Base-by-base conservation (phyloP, 2,888 invertebrate genomes). In the Drosophila kuntzei region DNA sequence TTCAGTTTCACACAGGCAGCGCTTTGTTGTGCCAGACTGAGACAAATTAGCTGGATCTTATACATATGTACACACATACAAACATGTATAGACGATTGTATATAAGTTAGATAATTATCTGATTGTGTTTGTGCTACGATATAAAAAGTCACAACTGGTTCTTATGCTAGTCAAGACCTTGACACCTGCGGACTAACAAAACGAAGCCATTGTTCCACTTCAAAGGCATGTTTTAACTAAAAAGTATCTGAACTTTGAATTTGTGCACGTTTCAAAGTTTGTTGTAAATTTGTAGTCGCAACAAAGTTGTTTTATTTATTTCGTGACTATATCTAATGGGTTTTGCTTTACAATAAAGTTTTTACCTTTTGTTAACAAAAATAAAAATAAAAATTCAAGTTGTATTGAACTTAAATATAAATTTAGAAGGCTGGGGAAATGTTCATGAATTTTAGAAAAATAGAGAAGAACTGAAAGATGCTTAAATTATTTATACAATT, bases 171-270 rank as follows among this genome's bases (percentile, higher is more conserved):
- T 49, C 18, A 39, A 74, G 61, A 62, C 75, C 75, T 75, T 72
- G 76, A 66, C 61, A 61, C 53, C 67, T 66, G 71, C 50, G 41
- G 57, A 22, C 71, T n/a, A 60, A 63, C 41, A 57, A 60, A 53
- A 43, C 44, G 27, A 18, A 58, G 39, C 46, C 51, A 76, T 64
- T 76, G 55, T 73, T 57, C 34, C 43, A 51, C 46, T 14, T 49
- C 25, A 12, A 49, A 53, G 14, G 16, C 14, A 36, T 9, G 36
- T 37, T 75, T 49, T n/a, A 25, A 68, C 47, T 53, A 29, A 2
- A 29, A 29, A 29, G 5, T 20, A 49, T 46, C 9, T 55, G 12
- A 63, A 59, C 58, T 29, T 57, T 37, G 18, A 41, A 39, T 64
- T 22, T 57, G 22, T 27, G 9, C 14, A 44, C 16, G 11, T 22